Evolutionary conservation across 1,140 invertebrate species (phyloP).

Genomic region (Nebria ingens): DNA sequence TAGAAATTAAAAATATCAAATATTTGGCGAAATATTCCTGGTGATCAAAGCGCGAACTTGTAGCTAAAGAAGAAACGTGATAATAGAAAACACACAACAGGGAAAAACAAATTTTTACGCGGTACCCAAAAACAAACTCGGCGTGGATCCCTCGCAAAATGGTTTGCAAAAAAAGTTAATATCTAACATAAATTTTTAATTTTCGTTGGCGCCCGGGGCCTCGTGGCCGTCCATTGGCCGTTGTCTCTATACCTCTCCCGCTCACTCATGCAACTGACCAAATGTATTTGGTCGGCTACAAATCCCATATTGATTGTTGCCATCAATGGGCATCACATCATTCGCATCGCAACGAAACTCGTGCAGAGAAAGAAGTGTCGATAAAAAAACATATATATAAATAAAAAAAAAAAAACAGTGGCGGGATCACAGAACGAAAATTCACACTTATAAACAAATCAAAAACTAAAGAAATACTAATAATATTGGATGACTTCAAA

Average conservation of each 20-base stretch:
- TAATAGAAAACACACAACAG: slow-evolving; percentile 4
- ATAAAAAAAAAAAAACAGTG: too few relatives aligned
- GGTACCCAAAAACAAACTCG: not conserved
- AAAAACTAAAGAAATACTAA: too few relatives aligned
- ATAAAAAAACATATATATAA: slow-evolving; percentile 1
- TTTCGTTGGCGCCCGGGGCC: not conserved
- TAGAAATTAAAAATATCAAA: not conserved
- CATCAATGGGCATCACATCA: slow-evolving; percentile 5
- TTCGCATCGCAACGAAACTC: too few relatives aligned
- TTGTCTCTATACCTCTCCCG: not conserved
- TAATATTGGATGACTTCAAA: too few relatives aligned
- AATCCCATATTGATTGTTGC: slow-evolving; percentile 8
- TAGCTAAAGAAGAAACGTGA: not conserved
- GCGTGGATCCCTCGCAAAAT: not conserved
- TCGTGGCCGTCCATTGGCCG: not conserved
- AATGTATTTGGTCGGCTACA: slow-evolving; percentile 5
- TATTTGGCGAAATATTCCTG: not conserved
- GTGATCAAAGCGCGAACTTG: not conserved
- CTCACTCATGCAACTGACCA: not conserved
- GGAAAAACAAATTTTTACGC: not conserved
- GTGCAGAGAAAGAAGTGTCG: slow-evolving; percentile 7
- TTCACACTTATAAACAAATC: too few relatives aligned
- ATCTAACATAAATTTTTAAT: slow-evolving; percentile 7
- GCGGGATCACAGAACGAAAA: too few relatives aligned
- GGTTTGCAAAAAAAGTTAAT: slow-evolving; percentile 6